Evolutionary conservation across 2,888 invertebrate species (phyloP), one percentile per base, ranked within the genome.

Genomic region (Caenorhabditis doughertyi): DNA sequence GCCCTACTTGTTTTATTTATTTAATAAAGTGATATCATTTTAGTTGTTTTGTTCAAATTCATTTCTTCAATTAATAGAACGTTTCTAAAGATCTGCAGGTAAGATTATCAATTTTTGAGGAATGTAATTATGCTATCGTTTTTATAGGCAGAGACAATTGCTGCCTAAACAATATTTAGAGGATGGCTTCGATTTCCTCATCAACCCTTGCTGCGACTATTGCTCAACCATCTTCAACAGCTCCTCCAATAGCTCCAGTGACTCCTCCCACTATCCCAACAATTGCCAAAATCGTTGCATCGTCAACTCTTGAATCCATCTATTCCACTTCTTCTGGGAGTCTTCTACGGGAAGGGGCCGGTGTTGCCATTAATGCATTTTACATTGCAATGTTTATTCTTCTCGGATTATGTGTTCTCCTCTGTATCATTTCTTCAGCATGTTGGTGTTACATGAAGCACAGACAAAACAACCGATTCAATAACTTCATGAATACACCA

Each of bases 351-450:
- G 42, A 56, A 1, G 27, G 21, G 18, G 27, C 23, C 16, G 60
- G 60, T 29, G 18, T 27, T 0, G 56, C 42, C 13, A 3, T 49
- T 35, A 49, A 21, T 23, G 56, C 56, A 32, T 27, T 70, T 35
- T 47, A n/a, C 35, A 23, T 47, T 29, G 47, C 32, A 2, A 29
- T 56, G 32, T 49, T 32, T 23, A 58, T 49, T 21, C 23, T 58
- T n/a, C 32, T 70, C 23, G 70, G 56, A 16, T 8, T 58, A 1
- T 58, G 44, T 18, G 16, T 47, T 32, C 23, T 29, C 1, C 16
- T 58, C 32, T 70, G 70, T 42, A n/a, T 68, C 42, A 23, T 68
- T 27, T 55, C 67, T n/a, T 68, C 53, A 42, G 32, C 16, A 27
- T 70, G 44, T 11, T 70, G 70, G 56, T 70, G 70, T 49, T 70